A percentile compares a stretch with the other conserved stretches of the same genome.
Evolutionary conservation across 2,888 invertebrate species (phyloP).

Genomic region (Drosophila subquinaria): DNA sequence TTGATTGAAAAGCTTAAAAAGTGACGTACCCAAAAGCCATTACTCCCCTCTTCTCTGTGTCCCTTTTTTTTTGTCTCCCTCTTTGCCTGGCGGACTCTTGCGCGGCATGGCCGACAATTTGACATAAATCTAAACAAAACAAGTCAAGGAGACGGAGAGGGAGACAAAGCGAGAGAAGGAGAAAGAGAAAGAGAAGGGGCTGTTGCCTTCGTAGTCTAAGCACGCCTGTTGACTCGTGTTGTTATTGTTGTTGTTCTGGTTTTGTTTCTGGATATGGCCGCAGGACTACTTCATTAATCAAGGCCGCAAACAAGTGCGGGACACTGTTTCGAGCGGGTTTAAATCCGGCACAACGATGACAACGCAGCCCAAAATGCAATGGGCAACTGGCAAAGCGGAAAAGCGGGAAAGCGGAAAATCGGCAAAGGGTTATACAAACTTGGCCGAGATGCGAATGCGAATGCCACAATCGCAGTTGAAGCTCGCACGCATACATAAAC

Average conservation of each 20-base stretch:
- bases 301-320: slow-evolving; percentile 75
- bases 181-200: neutral
- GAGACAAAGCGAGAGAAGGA: neutral
- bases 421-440: neutral
- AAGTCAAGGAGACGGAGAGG: slow-evolving; percentile 41
- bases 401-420: neutral
- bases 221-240: slow-evolving; percentile 51
- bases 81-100: slow-evolving; percentile 4
- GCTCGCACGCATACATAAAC: slow-evolving; percentile 59
- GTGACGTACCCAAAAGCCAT: slow-evolving; percentile 23
- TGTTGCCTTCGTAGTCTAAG: slow-evolving; percentile 11
- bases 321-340: slow-evolving; percentile 16
- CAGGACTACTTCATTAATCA: slow-evolving; percentile 81
- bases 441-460: slow-evolving; percentile 9
- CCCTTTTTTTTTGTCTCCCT: neutral
- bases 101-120: slow-evolving; percentile 64
- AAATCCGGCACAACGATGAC: slow-evolving; percentile 31
- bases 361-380: slow-evolving; percentile 62
- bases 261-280: slow-evolving; percentile 56
- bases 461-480: slow-evolving; percentile 14
- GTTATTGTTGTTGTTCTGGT: slow-evolving; percentile 29
- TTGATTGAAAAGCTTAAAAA: slow-evolving; percentile 81
- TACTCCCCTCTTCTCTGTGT: neutral
- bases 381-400: slow-evolving; percentile 1
- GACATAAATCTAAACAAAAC: slow-evolving; percentile 81